Evolutionary conservation across 2,797 vertebrate genomes (phyloP), one percentile per base, ranked within the genome.

Genomic region (Salmo trutta): DNA sequence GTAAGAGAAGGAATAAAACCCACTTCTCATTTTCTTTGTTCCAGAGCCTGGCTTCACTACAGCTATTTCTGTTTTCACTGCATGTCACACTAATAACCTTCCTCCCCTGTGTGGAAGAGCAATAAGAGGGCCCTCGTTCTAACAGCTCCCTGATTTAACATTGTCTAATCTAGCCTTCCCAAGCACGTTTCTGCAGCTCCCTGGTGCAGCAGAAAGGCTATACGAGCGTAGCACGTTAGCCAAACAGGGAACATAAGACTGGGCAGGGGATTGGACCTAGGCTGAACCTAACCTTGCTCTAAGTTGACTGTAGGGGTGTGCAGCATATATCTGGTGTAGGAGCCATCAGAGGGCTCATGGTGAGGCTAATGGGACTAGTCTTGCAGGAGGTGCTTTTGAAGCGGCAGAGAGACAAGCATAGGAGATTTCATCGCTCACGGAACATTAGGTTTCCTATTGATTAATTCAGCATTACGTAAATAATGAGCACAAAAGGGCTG

Each of bases 171-270:
- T 88, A 89, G 84, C 73, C 5, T 73, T 69, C 31, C 51, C 52
- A 29, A 41, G 47, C 47, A 21, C 5, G 41, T 67, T 66, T 27
- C 27, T 56, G 36, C 36, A 54, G 31, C 67, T 62, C 79, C 73
- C 75, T 82, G 88, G 84, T 81, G 81, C 83, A 83, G 84, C 81
- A 81, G 75, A 84, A 80, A 90, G 82, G 82, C 84, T 87, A 87
- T 83, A 90, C 81, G 78, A 91, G 85, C 73, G 77, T 86, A 83
- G 83, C 79, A 82, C 85, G 89, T 87, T 89, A 88, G 86, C 88
- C 87, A 81, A 91, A 88, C 81, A 87, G 88, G 85, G 83, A 87
- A 82, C 77, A 84, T 85, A 86, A 79, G 53, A 81, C 82, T 78
- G 83, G 79, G 85, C 90, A 82, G 79, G 77, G 80, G 84, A 77